These are phyloP conservation scores for Amblyopsis rosae DNA, from an alignment of 2,113 vertebrate genomes.

Conservation along the genomic window DNA sequence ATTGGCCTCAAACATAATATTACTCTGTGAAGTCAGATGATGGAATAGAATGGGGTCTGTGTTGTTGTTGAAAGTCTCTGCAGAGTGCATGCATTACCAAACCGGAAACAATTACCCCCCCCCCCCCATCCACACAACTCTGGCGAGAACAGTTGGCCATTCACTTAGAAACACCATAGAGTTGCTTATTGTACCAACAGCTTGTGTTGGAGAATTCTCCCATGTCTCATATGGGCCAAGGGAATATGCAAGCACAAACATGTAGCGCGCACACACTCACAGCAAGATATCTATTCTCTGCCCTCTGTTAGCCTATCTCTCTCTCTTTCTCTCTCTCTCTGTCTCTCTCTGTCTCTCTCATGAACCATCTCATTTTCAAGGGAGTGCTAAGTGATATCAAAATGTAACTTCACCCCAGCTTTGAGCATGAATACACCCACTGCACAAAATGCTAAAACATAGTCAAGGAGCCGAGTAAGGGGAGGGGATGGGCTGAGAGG, in stretches of 20 bases:
- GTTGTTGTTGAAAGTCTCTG: constrained; percentile 45
- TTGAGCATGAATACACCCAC: no score
- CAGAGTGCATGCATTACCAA: constrained; percentile 75
- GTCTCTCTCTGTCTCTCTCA: no score
- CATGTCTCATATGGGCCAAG: constrained; percentile 19
- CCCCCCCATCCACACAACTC: constrained; percentile 45
- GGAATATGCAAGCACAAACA: constrained; percentile 19
- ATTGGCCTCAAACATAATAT: constrained; percentile 88
- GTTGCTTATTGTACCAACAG: constrained; percentile 73
- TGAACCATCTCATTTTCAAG: no score
- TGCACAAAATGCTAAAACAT: no score
- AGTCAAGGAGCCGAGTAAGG: no score
- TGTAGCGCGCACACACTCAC: constrained; percentile 7
- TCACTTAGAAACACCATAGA: constrained; percentile 58
- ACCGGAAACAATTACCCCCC: constrained; percentile 74
- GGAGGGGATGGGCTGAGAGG: no score
- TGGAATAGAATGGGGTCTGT: neutral
- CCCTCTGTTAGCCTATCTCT: constrained; percentile 9
- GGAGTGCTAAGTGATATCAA: no score
- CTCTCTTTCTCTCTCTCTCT: constrained; percentile 22
- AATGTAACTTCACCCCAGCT: no score
- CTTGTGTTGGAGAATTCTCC: constrained; percentile 47
- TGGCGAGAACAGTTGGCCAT: constrained; percentile 73
- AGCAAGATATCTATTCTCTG: constrained; percentile 18
- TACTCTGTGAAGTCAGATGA: constrained; percentile 73